Conservation (phyloP, 2,797 vertebrate species). For the Fundulus diaphanus region DNA sequence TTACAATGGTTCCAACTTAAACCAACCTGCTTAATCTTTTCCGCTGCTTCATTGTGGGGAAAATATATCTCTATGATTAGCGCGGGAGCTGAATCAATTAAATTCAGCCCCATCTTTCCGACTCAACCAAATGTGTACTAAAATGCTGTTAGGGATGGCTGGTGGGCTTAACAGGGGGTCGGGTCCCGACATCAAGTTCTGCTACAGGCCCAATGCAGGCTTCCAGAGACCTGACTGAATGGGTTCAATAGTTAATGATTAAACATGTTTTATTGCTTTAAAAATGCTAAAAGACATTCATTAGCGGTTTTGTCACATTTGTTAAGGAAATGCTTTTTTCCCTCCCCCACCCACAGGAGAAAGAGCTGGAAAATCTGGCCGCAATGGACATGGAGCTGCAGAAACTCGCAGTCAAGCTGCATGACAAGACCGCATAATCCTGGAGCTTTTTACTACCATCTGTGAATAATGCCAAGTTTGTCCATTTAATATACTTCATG, state of each 20-base stretch:
- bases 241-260: not conserved
- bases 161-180: not conserved
- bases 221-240: not conserved
- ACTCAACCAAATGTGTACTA: not conserved
- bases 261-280: not conserved
- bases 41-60: not conserved
- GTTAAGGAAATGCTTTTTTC: conserved; percentile 26
- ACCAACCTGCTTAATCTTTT: not conserved
- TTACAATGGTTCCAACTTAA: not conserved
- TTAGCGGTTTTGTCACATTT: no score
- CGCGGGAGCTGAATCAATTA: not conserved
- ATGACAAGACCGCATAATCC: conserved; percentile 79
- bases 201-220: not conserved
- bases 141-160: not conserved
- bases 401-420: conserved; percentile 89
- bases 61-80: not conserved
- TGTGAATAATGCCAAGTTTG: conserved; percentile 24
- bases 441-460: conserved; percentile 1
- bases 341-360: conserved; percentile 77
- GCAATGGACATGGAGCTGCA: conserved; percentile 92
- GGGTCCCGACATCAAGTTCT: not conserved
- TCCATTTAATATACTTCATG: conserved; percentile 68
- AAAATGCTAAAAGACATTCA: no score
- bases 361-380: conserved; percentile 89
- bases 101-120: not conserved